A percentile compares a stretch with the other conserved stretches of the same genome.
Evolutionary conservation across 2,113 vertebrate species (phyloP).

Genomic region (Gulo gulo): DNA sequence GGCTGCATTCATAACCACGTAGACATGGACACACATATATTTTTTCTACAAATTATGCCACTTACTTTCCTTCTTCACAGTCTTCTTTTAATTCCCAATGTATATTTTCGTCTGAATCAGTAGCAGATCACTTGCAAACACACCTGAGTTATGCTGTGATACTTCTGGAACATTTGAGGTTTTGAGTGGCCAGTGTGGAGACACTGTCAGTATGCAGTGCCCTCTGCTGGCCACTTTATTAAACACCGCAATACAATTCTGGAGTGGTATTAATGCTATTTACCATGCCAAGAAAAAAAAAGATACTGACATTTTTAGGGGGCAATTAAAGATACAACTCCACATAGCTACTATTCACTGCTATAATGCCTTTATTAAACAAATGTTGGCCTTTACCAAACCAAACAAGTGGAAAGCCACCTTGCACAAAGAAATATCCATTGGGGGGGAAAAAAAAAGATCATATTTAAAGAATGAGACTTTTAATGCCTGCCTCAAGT

Average conservation of each 20-base stretch:
- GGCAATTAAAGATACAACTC: neutral
- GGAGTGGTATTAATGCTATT: accelerated
- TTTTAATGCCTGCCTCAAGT: too few relatives aligned
- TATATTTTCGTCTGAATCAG: neutral
- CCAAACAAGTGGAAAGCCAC: neutral
- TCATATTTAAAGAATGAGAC: neutral
- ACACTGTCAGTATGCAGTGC: constrained; percentile 69
- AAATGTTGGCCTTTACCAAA: neutral
- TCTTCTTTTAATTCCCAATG: neutral
- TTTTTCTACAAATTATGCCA: neutral
- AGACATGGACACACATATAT: neutral
- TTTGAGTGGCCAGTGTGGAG: accelerated
- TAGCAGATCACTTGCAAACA: neutral
- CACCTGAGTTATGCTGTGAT: neutral
- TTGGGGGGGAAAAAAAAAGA: neutral
- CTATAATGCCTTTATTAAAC: neutral
- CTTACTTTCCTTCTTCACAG: neutral
- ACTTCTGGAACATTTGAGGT: neutral
- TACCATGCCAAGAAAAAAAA: neutral
- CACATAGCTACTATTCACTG: neutral
- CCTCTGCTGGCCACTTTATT: constrained; percentile 66
- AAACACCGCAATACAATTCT: neutral
- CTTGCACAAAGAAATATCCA: neutral
- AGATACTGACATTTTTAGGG: neutral
- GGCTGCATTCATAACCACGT: neutral